Evolutionary conservation across 2,113 vertebrate genomes (phyloP).

Genomic region (Puma concolor): DNA sequence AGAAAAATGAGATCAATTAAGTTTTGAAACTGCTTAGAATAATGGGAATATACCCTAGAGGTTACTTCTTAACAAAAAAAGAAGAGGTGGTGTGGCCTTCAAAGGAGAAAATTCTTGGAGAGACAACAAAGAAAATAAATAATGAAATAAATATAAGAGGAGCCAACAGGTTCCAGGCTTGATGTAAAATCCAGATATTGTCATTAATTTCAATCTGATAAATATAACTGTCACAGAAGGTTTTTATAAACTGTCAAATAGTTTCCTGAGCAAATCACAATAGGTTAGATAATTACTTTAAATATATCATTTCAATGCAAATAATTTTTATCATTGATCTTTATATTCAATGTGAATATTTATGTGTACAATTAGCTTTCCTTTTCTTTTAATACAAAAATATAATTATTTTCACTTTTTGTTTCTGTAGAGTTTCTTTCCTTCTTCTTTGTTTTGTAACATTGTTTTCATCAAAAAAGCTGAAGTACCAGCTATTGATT

Average conservation of each 20-base stretch:
- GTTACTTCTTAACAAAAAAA: neutral
- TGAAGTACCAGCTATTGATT: conserved; percentile 62
- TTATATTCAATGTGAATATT: neutral
- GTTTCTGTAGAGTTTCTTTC: neutral
- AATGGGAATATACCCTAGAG: neutral
- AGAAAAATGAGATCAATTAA: neutral
- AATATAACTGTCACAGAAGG: neutral
- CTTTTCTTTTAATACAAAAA: neutral
- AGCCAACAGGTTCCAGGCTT: neutral
- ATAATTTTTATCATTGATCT: neutral
- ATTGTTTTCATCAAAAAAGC: conserved; percentile 45
- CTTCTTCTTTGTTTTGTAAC: neutral
- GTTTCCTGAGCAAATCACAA: neutral
- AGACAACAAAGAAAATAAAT: neutral
- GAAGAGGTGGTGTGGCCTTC: neutral
- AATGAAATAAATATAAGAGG: neutral
- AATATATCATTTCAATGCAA: neutral
- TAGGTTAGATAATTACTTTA: neutral
- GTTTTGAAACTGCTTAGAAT: conserved; percentile 15
- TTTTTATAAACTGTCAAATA: neutral
- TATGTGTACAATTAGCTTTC: neutral
- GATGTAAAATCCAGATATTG: neutral
- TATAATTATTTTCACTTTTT: neutral
- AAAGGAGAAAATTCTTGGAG: neutral
- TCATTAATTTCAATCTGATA: neutral